phyloP scores from a whole-genome alignment of 2,888 invertebrate genomes.

The Schizaphis graminum region DNA sequence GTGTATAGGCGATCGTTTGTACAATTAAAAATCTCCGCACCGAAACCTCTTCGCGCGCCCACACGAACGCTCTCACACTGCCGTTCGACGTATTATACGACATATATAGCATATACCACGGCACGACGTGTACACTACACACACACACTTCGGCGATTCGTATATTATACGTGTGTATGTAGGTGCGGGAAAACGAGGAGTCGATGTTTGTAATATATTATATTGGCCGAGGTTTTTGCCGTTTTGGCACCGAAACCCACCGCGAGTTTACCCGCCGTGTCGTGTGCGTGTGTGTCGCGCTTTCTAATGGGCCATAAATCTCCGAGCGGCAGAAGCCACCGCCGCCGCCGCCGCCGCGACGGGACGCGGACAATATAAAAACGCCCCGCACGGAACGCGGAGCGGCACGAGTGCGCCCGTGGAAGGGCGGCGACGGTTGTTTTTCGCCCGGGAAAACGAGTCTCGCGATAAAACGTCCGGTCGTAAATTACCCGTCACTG shows the following conservation, averaged over 20 bases:
- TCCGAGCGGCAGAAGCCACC: conserved; percentile 38
- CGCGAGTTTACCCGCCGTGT: conserved; percentile 2
- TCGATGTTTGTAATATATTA: not conserved
- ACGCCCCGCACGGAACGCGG: not conserved
- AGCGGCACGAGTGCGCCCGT: not conserved
- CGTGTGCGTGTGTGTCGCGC: conserved; percentile 36
- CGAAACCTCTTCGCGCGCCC: not conserved
- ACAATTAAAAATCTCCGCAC: conserved; percentile 16
- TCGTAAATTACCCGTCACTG: conserved; percentile 57
- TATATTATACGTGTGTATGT: not conserved
- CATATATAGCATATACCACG: too few species aligned
- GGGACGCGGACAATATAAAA: conserved; percentile 61
- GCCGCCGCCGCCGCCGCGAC: conserved; percentile 18
- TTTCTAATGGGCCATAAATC: conserved; percentile 62
- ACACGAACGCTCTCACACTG: not conserved
- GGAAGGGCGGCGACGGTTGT: conserved; percentile 36
- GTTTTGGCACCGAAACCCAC: conserved; percentile 56
- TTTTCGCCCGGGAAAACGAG: conserved; percentile 49
- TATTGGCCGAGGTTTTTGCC: conserved; percentile 58
- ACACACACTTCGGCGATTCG: not conserved
- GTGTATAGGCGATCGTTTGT: not conserved
- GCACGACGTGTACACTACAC: too few species aligned
- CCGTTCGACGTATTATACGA: not conserved
- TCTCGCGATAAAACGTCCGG: conserved; percentile 58
- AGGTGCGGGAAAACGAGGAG: conserved; percentile 20